phyloP scores from a whole-genome alignment of 2,113 vertebrate species.

The Pan paniscus region DNA sequence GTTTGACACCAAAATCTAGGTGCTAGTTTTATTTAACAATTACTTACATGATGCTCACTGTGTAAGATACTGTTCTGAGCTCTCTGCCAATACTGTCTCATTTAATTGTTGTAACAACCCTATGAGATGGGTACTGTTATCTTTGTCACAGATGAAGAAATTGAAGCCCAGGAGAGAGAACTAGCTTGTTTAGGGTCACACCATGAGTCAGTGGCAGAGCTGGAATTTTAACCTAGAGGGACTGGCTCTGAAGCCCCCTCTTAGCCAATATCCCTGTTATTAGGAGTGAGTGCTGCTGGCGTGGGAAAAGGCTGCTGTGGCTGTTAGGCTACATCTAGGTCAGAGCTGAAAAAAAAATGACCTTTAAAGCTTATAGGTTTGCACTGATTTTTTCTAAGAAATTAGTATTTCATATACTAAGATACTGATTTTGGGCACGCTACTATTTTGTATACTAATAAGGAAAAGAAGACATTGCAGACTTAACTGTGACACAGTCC shows the following conservation, averaged over 20 bases:
- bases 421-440: background rate
- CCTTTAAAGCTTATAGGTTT: background rate
- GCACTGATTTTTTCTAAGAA: background rate
- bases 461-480: background rate
- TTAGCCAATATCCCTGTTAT: too few species aligned
- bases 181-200: background rate
- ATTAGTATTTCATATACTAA: constrained; percentile 33
- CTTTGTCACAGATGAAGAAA: background rate
- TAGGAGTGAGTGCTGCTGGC: background rate
- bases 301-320: background rate
- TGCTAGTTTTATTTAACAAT: background rate
- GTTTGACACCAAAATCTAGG: background rate
- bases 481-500: background rate
- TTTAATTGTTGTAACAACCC: background rate
- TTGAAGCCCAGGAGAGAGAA: background rate
- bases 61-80: background rate
- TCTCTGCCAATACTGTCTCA: background rate
- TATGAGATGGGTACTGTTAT: background rate
- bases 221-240: background rate
- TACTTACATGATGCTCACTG: background rate
- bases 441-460: background rate
- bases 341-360: background rate
- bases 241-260: background rate
- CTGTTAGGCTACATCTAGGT: background rate
- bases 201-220: background rate